Percentiles rank a stretch among this genome's conserved stretches.
Evolutionary conservation across 2,888 invertebrate species (phyloP).

Genomic region (Drosophila macrospina): DNA sequence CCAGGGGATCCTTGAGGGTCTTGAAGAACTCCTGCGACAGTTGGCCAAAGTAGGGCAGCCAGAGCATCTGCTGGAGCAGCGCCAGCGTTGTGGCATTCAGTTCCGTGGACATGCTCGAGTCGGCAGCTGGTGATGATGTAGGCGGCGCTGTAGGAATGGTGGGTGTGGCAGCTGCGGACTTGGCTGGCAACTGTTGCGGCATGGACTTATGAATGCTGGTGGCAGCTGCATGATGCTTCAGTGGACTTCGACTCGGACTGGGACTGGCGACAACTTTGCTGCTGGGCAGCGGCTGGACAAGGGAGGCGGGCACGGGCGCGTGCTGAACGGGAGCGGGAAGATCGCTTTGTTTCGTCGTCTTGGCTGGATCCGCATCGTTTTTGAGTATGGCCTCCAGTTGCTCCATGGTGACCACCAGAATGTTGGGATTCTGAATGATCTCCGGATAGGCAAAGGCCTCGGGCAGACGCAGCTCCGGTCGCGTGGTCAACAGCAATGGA

Average conservation of each 20-base stretch:
- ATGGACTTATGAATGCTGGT: slow-evolving; percentile 1
- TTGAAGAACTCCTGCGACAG: slow-evolving; percentile 86
- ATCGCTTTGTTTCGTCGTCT: slow-evolving; percentile 3
- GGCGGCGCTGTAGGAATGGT: slow-evolving; percentile 15
- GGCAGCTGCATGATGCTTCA: slow-evolving; percentile 10
- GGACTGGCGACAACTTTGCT: slow-evolving; percentile 16
- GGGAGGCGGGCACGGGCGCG: slow-evolving; percentile 19
- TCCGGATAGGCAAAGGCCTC: slow-evolving; percentile 91
- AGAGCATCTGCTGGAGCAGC: slow-evolving; percentile 90
- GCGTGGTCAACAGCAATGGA: slow-evolving; percentile 89
- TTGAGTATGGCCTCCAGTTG: slow-evolving; percentile 89
- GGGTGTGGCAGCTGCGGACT: slow-evolving; percentile 24
- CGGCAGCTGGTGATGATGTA: slow-evolving; percentile 54
- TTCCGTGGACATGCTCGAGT: slow-evolving; percentile 87
- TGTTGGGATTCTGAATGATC: slow-evolving; percentile 91
- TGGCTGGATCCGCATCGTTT: slow-evolving; percentile 85
- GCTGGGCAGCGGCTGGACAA: slow-evolving; percentile 12
- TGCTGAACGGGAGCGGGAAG: slow-evolving; percentile 8
- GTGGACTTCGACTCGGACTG: slow-evolving; percentile 30
- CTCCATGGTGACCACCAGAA: slow-evolving; percentile 91
- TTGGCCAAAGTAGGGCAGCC: slow-evolving; percentile 88
- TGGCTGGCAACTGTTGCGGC: slow-evolving; percentile 53
- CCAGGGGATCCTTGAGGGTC: slow-evolving; percentile 81
- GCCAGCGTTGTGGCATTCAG: slow-evolving; percentile 90
- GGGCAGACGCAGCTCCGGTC: slow-evolving; percentile 91